Evolutionary conservation across 2,797 vertebrate species (phyloP), one percentile per base, ranked within the genome.

Genomic region (Trachops cirrhosus): DNA sequence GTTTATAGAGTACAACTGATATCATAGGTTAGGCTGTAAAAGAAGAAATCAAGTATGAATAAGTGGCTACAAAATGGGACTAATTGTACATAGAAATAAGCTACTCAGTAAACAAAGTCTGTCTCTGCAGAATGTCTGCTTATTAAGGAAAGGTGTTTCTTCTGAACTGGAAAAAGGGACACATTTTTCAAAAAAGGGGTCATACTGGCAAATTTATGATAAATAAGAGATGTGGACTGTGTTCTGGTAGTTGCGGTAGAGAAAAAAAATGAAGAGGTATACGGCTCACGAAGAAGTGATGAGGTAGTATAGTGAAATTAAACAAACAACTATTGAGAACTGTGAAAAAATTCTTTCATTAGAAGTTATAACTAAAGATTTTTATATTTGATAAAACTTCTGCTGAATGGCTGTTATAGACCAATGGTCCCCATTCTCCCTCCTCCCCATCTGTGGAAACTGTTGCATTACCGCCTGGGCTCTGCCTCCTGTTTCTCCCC

Each of bases 41-140:
- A 94, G 37, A 86, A 86, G 14, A 86, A 85, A 78, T 83, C 8
- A 67, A 67, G 9, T 64, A 59, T 75, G 73, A 15, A 14, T 34
- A 24, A 6, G 2, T 48, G 34, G 5, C 46, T 70, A 64, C 34
- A 86, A 68, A 92, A 64, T 24, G 21, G 8, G 3, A 2, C 5
- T 19, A 57, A 14, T 48, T 93, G 70, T 75, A 39, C 8, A 1
- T 50, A 41, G 34, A 94, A 94, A 87, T 44, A 86, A 83, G 50
- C 80, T 83, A 78, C 77, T 83, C 52, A 75, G 21, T 78, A 91
- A 94, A 91, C 24, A 89, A 90, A 94, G 96, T 89, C 18, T 19
- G 4, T 90, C 39, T 91, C 57, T 74, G 48, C 1, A 74, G 34
- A 91, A 84, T 91, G 83, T 71, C 15, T 84, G 18, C 12, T 74